Percentiles rank a stretch among this genome's conserved stretches.
Conservation (phyloP, 2,888 invertebrate species). For the Pseudococcus jackbeardsleyi region DNA sequence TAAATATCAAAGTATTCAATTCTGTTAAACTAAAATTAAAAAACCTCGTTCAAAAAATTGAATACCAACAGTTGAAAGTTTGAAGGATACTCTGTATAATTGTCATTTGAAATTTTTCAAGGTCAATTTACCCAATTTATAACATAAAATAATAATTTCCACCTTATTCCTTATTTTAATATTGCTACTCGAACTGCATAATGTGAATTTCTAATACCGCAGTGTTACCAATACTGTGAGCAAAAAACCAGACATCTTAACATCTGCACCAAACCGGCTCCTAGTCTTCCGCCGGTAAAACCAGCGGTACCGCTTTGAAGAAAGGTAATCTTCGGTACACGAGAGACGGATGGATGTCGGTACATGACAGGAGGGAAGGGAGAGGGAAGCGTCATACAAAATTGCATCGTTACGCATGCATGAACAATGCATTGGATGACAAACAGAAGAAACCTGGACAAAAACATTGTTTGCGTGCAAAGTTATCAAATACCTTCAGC, state of each 20-base stretch:
- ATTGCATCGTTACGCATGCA: slow-evolving; percentile 26
- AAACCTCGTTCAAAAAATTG: no score
- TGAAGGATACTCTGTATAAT: no score
- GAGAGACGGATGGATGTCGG: background rate
- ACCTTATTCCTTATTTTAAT: no score
- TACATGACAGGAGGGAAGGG: background rate
- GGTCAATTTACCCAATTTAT: no score
- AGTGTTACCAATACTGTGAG: background rate
- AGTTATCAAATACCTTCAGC: slow-evolving; percentile 59
- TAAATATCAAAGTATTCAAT: no score
- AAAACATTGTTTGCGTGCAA: slow-evolving; percentile 1
- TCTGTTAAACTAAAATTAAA: no score
- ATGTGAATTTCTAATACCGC: background rate
- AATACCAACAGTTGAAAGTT: no score
- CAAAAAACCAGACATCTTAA: background rate
- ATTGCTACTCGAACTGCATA: no score
- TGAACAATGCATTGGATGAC: background rate
- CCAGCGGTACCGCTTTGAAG: background rate
- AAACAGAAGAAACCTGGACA: background rate
- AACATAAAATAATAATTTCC: no score
- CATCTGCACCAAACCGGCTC: background rate
- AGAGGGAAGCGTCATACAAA: background rate
- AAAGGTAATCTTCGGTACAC: background rate
- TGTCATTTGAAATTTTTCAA: no score
- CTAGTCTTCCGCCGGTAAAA: background rate